Evolutionary conservation across 2,113 vertebrate genomes (phyloP).

Genomic region (Andinoacara biseriatus): DNA sequence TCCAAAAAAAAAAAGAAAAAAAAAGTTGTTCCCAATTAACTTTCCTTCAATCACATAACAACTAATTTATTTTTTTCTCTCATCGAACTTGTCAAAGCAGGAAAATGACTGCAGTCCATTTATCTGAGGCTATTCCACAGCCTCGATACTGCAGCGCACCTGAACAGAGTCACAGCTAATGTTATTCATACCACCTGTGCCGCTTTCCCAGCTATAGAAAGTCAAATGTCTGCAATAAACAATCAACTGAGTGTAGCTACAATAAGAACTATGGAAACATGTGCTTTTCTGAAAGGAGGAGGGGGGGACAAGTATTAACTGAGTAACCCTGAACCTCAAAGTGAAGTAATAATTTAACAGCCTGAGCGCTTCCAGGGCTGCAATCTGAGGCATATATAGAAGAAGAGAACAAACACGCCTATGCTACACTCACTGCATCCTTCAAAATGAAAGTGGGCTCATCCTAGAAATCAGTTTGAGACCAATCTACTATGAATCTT

Average conservation of each 20-base stretch:
- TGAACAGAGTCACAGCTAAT: not conserved
- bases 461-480: conserved; percentile 50
- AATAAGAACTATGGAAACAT: not conserved
- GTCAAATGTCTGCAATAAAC: not conserved
- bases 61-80: too few relatives aligned
- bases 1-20: fast-evolving
- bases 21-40: not conserved
- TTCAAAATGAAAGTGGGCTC: conserved; percentile 29
- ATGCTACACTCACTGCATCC: conserved; percentile 11
- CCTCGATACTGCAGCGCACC: not conserved
- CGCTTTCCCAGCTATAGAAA: not conserved
- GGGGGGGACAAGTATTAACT: not conserved
- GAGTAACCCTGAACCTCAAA: conserved; percentile 10
- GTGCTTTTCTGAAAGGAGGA: not conserved
- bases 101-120: not conserved
- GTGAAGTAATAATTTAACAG: not conserved
- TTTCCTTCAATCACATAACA: not conserved
- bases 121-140: not conserved
- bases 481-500: conserved; percentile 60
- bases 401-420: not conserved
- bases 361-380: not conserved
- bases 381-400: not conserved
- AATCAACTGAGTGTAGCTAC: not conserved
- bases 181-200: not conserved
- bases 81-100: not conserved